These are phyloP conservation scores for Zaprionus camerounensis DNA, from an alignment of 1,140 invertebrate genomes.

Conservation along the genomic window DNA sequence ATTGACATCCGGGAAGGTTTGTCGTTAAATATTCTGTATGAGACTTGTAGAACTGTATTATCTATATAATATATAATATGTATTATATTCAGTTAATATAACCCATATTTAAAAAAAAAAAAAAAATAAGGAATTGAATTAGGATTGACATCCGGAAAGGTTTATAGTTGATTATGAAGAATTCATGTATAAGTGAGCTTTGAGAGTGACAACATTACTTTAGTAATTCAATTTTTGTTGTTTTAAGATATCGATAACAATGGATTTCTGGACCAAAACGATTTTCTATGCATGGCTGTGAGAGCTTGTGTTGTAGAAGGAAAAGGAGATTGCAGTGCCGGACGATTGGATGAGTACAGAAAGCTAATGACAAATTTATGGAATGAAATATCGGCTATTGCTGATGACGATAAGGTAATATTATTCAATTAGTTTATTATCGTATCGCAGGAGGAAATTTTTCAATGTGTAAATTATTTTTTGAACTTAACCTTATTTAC, in stretches of 20 bases:
- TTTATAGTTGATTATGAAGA: background rate
- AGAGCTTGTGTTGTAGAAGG: conserved; percentile 92
- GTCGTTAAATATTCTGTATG: no score
- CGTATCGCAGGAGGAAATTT: background rate
- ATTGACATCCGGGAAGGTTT: no score
- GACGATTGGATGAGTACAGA: conserved; percentile 90
- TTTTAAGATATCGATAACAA: conserved; percentile 92
- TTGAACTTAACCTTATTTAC: background rate
- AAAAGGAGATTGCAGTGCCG: conserved; percentile 90
- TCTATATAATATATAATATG: no score
- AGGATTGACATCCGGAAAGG: no score
- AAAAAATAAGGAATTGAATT: no score
- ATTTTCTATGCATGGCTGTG: conserved; percentile 92
- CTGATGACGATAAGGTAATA: conserved; percentile 92
- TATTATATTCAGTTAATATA: no score
- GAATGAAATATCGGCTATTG: conserved; percentile 92
- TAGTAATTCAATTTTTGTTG: background rate
- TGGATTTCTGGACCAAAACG: conserved; percentile 91
- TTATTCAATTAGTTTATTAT: background rate
- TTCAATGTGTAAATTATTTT: background rate
- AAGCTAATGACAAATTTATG: conserved; percentile 92
- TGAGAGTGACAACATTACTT: background rate
- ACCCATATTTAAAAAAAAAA: no score
- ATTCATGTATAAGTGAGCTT: background rate
- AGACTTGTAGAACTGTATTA: no score